Base-by-base conservation (phyloP, 2,888 invertebrate species). In the Tanypteryx hageni region DNA sequence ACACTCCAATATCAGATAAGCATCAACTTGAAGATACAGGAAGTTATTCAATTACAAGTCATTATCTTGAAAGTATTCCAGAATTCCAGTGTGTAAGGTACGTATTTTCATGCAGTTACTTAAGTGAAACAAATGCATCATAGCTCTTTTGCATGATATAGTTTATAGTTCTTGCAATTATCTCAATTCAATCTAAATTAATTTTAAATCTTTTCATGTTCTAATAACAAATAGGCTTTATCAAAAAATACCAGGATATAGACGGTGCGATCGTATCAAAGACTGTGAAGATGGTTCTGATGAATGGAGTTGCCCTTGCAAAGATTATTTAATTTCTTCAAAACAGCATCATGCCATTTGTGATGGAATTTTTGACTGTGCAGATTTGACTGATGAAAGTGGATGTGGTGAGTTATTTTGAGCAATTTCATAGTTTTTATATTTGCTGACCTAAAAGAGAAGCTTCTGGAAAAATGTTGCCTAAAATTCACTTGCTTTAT, bases 201-300 rank as follows among this genome's bases (percentile, higher is more conserved):
- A 44, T 44, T 44, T 44, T 3, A 44, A 44, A 44, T 44, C 44
- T 76, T 57, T 58, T 85, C n/a, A 56, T n/a, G 14, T 56, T 57
- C 58, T 8, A 9, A 64, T 68, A 7, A 61, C 22, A 61, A 95
- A 83, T 94, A 98, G 97, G 93, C 96, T 98, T 93, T 94, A 95
- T 0, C 98, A 98, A 95, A 95, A 95, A 13, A 96, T 98, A 92
- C 95, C 97, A 0, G 95, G 95, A 56, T 93, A 94, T 3, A 95
- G 96, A 93, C 96, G 96, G 58, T 98, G 98, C 94, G 96, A 98
- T 94, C 96, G 96, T 83, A 95, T 96, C 92, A 95, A 96, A 27
- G 97, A 98, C 94, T 98, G 98, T 94, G 97, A 98, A 95, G 98
- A 98, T 95, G 97, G 97, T 8, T 97, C 97, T 0, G 98, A 98